These are phyloP conservation scores for fruit fly (Drosophila melanogaster) DNA, from an alignment of 1,140 invertebrate species.

Conservation along the genomic window DNA sequence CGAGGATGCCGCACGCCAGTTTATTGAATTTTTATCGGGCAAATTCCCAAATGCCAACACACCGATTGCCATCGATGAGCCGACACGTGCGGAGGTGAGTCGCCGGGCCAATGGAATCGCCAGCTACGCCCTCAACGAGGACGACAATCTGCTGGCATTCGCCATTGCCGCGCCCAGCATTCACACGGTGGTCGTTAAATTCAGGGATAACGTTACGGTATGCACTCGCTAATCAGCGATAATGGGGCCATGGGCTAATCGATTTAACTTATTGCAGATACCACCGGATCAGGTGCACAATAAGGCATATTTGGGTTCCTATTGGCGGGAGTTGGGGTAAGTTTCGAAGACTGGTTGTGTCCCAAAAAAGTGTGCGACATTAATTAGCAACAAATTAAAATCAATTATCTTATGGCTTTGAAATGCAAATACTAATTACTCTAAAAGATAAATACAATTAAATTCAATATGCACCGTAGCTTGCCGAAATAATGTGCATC, in stretches of 20 bases:
- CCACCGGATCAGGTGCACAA: constrained; percentile 80
- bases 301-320: constrained; percentile 79
- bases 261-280: constrained; percentile 59
- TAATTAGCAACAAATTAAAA: too few species aligned
- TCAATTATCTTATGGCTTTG: too few species aligned
- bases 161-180: constrained; percentile 82
- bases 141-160: constrained; percentile 83
- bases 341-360: background rate
- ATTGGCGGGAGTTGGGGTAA: constrained; percentile 83
- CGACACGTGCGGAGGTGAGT: constrained; percentile 69
- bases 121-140: constrained; percentile 78
- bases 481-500: background rate
- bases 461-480: background rate
- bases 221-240: constrained; percentile 29
- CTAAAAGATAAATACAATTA: background rate
- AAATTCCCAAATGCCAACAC: constrained; percentile 71
- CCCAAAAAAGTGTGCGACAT: background rate
- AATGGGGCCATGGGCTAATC: background rate
- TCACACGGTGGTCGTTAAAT: constrained; percentile 84
- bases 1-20: constrained; percentile 78
- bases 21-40: constrained; percentile 78
- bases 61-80: constrained; percentile 68
- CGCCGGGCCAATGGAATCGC: constrained; percentile 78
- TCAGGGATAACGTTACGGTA: constrained; percentile 83
- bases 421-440: background rate